Base-by-base conservation (phyloP, 2,797 vertebrate species). In the Hafferia zeledoni region DNA sequence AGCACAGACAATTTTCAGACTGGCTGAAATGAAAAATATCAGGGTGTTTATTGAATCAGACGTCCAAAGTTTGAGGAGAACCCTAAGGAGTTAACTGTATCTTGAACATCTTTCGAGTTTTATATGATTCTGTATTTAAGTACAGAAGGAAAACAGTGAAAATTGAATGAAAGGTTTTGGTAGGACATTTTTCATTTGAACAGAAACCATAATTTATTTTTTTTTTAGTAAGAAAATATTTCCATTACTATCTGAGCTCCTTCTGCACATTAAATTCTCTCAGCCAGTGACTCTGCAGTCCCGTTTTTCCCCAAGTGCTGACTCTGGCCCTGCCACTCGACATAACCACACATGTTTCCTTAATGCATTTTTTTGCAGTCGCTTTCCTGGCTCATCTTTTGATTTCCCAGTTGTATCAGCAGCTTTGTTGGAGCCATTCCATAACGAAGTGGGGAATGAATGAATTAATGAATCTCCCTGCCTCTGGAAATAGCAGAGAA, bases 331-430 rank as follows among this genome's bases (percentile, higher is more conserved):
- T 2, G 0, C 50, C 79, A 35, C 37, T 57, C 7, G 3, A 22
- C 89, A 49, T 65, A 80, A 52, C 33, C 9, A 7, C 5, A 2
- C 10, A 0, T 44, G 37, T 86, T 91, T 84, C 77, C 56, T 78
- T 92, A 87, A 63, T 49, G 83, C n/a, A 3, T 76, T 81, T 68
- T 63, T 87, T 94, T 80, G 78, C 89, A 82, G 80, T 76, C 10
- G 0, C 75, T 96, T 94, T 89, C 56, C 47, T 56, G 16, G 37
- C 75, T 90, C 63, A 24, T 89, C 64, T 69, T 93, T 76, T 91
- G 70, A 79, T 94, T 93, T 92, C 82, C 86, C 59, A 55, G n/a
- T 89, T 96, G 91, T 44, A 67, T 79, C 75, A 85, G 92, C 84
- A 94, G 60, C 75, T 94, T 89, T 85, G 84, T 43, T 89, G 75